phyloP scores from a whole-genome alignment of 2,113 vertebrate genomes.

The Oryzias celebensis region DNA sequence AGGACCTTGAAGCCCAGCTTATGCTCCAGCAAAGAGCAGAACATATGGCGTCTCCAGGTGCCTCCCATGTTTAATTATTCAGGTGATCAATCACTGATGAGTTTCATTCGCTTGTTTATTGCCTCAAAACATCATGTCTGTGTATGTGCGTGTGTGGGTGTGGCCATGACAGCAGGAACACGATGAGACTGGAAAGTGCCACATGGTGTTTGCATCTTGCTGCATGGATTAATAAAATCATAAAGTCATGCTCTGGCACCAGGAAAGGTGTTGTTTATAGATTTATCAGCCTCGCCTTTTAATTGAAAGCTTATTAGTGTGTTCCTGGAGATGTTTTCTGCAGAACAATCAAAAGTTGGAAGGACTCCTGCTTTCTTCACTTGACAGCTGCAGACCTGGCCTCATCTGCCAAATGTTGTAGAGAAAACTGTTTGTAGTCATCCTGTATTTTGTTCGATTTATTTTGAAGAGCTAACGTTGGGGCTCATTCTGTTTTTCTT shows the following conservation, averaged over 20 bases:
- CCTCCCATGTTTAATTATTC: slow-evolving; percentile 76
- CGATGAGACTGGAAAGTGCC: slow-evolving; percentile 40
- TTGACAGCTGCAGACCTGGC: no score
- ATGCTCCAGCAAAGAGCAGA: slow-evolving; percentile 1
- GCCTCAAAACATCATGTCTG: slow-evolving; percentile 17
- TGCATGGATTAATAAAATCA: slow-evolving; percentile 54
- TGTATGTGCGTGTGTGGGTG: slow-evolving; percentile 13
- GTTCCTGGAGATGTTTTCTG: no score
- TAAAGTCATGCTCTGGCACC: slow-evolving; percentile 30
- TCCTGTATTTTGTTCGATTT: no score
- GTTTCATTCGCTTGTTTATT: slow-evolving; percentile 58
- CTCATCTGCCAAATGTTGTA: no score
- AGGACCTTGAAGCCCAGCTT: no score
- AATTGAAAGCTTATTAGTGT: no score
- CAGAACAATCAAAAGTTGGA: no score
- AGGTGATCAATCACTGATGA: slow-evolving; percentile 67
- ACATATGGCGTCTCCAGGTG: slow-evolving; percentile 70
- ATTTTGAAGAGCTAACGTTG: no score
- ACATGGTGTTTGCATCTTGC: slow-evolving; percentile 51
- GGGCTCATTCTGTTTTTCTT: slow-evolving; percentile 6
- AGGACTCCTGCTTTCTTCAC: no score
- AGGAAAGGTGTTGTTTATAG: slow-evolving; percentile 18
- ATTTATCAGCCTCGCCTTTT: slow-evolving; percentile 8
- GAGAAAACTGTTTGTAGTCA: no score
- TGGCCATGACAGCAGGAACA: slow-evolving; percentile 35